Conservation (phyloP, 2,797 vertebrate genomes). For the Lepus townsendii region DNA sequence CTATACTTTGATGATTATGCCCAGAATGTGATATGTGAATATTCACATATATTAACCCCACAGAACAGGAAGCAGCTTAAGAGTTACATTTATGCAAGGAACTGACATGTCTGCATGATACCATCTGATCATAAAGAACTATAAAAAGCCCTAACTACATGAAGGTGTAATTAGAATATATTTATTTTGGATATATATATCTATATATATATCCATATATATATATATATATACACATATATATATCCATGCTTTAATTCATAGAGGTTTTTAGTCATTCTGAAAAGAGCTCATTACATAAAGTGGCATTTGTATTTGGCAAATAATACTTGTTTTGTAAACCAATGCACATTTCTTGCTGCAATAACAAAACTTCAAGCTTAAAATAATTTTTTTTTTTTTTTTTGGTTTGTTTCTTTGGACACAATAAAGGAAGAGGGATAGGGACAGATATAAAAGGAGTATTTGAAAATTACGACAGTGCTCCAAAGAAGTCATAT, state of each 20-base stretch:
- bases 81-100: not conserved
- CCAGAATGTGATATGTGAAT: not conserved
- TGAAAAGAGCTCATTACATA: not conserved
- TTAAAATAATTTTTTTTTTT: not conserved
- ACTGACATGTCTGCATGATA: not conserved
- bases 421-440: not conserved
- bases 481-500: not conserved
- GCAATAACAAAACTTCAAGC: not conserved
- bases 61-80: not conserved
- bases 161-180: not conserved
- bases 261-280: not conserved
- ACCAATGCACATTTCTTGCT: conserved; percentile 7
- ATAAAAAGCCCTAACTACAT: not conserved
- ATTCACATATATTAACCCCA: conserved; percentile 1
- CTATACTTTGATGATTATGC: not conserved
- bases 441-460: not conserved
- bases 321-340: not conserved
- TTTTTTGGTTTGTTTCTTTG: conserved; percentile 16
- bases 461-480: conserved; percentile 9
- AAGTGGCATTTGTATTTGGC: conserved; percentile 2
- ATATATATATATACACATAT: not conserved
- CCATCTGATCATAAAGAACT: not conserved
- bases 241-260: not conserved
- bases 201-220: not conserved
- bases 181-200: not conserved